Evolutionary conservation across 2,113 vertebrate genomes (phyloP), one percentile per base, ranked within the genome.

Genomic region (Callionymus lyra): DNA sequence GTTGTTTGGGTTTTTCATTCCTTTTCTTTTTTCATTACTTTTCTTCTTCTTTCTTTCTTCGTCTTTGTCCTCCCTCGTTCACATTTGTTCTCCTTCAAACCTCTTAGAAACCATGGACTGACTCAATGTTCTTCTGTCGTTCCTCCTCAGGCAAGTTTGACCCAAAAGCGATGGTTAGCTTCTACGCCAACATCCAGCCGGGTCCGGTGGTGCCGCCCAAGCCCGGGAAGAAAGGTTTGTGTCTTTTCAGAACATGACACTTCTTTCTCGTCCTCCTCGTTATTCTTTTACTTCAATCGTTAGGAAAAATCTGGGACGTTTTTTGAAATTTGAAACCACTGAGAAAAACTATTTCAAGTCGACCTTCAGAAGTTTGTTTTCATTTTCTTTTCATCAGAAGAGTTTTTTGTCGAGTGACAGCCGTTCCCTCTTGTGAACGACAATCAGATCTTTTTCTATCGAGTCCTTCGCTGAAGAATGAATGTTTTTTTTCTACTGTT

Each of bases 151-250:
- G 90, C 39, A 97, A 98, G 79, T 93, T 97, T 84, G 94, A 98
- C 74, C 90, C 91, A 2, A 93, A 93, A 85, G 91, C 90, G 60
- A 83, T 89, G 40, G 91, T 83, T 85, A 97, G 92, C 81, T 98
- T 98, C 77, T 97, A 98, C 68, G 93, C 95, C 83, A 88, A 93
- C 72, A 91, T 98, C 79, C 85, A 91, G 72, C 90, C 94, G 40
- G 95, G 94, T 69, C 94, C 93, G 42, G 81, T 92, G 62, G 91
- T 92, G 55, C 92, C 90, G 17, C 89, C 93, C 44, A 95, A 94
- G 75, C 84, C 89, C 62, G 88, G 80, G 75, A 94, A 83, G 81
- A 94, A 90, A 86, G 92, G 94, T 96, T 68, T 81, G 86, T 78
- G 2, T 10, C n/a, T n/a, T 32, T 6, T 34, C 16, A 4, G 10